Evolutionary conservation across 2,113 vertebrate genomes (phyloP), one percentile per base, ranked within the genome.

Genomic region (Promerops cafer): DNA sequence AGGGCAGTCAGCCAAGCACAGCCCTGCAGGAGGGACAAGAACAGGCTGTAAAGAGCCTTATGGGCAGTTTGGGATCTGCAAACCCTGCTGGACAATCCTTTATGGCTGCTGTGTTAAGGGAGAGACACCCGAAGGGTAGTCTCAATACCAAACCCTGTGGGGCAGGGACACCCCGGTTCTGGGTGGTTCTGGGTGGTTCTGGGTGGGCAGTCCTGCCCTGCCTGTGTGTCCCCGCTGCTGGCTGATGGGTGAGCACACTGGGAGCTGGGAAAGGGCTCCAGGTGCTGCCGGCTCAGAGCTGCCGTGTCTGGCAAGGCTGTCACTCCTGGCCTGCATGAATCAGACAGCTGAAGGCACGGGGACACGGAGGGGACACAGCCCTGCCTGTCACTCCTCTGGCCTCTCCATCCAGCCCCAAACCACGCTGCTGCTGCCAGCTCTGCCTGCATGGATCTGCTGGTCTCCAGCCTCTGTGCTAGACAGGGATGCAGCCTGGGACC

Each of bases 91-190:
- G 35, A 33, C 17, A 45, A 27, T 35, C 11, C 9, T 44, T 75
- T 30, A 14, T 13, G 23, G 42, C 31, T 23, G 56, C 10, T 17
- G 16, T 31, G 13, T 18, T 40, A 30, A 52, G 27, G 30, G 11
- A 23, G 17, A 31, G 16, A 64, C 3, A 4, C 6, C 16, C 24
- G 22, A 17, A 42, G 47, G 59, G 19, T 7, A 11, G 19, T 52
- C 16, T 26, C 2, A 2, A 10, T 7, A 7, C 21, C 5, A 3
- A 21, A 18, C 7, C 40, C 9, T 1, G 2, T 7, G 18, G 54
- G 24, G n/a, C 35, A 31, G 42, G 54, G 59, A 42, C 60, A 50
- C 14, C 4, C 3, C 0, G 1, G 40, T 3, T 71, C 35, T 70
- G 24, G 35, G 23, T 49, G 69, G 47, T 16, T 56, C 16, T 2